A percentile compares a stretch with the other conserved stretches of the same genome.
phyloP scores from a whole-genome alignment of 1,140 invertebrate genomes.

The Parapsyche elsis region DNA sequence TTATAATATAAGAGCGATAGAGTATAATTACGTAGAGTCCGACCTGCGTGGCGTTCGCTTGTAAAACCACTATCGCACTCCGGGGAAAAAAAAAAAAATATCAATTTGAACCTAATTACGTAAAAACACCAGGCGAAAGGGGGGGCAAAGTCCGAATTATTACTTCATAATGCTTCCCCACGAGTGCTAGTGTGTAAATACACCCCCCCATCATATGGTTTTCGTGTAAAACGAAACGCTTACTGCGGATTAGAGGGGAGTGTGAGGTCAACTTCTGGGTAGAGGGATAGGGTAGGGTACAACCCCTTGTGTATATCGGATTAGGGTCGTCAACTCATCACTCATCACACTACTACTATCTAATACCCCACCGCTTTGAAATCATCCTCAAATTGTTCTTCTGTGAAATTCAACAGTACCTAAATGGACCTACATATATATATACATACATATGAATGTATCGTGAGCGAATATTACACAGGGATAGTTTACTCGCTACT shows the following conservation, averaged over 20 bases:
- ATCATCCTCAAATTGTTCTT: no score
- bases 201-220: not conserved
- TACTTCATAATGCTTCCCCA: conserved; percentile 29
- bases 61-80: conserved; percentile 13
- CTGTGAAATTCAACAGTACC: no score
- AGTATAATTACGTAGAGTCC: not conserved
- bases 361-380: no score
- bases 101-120: conserved; percentile 54
- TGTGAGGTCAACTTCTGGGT: no score
- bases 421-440: no score
- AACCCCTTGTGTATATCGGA: not conserved
- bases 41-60: not conserved
- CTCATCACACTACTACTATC: no score
- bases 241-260: not conserved
- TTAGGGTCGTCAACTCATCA: not conserved
- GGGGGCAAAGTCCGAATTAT: conserved; percentile 27
- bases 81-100: conserved; percentile 47
- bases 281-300: not conserved
- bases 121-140: conserved; percentile 42
- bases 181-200: not conserved
- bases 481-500: no score
- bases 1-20: not conserved
- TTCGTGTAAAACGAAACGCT: conserved; percentile 12
- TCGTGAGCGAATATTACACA: no score
- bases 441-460: no score